Conservation (phyloP, 1,140 invertebrate genomes). For the Rhopalosiphum padi region DNA sequence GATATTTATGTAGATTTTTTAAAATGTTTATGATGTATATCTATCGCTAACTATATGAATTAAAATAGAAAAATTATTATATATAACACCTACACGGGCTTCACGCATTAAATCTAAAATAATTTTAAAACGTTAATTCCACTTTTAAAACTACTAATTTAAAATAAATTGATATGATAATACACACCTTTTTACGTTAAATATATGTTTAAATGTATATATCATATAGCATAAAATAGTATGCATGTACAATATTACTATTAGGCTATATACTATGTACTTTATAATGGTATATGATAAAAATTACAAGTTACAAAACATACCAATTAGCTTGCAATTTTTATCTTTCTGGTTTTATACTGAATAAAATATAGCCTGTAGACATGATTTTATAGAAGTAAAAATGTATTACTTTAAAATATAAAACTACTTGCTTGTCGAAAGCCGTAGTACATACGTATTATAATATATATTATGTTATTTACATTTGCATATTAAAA, state of each 20-base stretch:
- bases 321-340: neutral
- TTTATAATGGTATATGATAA: neutral
- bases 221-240: neutral
- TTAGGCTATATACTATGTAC: neutral
- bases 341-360: neutral
- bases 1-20: too few relatives aligned
- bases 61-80: neutral
- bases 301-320: neutral
- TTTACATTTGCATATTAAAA: neutral
- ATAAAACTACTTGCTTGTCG: neutral
- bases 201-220: neutral
- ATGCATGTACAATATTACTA: neutral
- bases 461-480: neutral
- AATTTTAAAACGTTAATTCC: neutral
- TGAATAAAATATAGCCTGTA: neutral
- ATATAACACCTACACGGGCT: neutral
- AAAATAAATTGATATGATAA: neutral
- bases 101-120: neutral
- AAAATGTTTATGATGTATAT: too few relatives aligned
- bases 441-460: neutral
- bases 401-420: neutral
- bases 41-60: neutral
- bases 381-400: neutral
- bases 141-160: neutral
- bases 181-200: neutral